Percentiles rank a stretch among this genome's conserved stretches.
Conservation (phyloP, 2,888 invertebrate genomes). For the Anodontia alba region DNA sequence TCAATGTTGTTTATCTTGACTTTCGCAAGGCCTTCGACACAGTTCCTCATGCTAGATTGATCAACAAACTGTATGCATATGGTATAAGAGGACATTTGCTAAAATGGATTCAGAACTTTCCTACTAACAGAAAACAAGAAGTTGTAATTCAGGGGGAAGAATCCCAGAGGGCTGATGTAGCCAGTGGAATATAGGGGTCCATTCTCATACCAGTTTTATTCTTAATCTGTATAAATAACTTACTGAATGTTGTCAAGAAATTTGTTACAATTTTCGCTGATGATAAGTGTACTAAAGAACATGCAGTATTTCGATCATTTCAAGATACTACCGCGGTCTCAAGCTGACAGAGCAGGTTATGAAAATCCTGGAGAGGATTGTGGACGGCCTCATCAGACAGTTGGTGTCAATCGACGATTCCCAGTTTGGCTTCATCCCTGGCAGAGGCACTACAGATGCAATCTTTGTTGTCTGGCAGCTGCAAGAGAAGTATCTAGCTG, state of each 20-base stretch:
- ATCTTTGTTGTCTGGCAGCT: too few relatives aligned
- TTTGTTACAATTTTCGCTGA: slow-evolving; percentile 12
- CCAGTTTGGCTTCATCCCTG: too few relatives aligned
- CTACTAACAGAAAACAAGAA: slow-evolving; percentile 22
- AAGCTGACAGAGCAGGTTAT: too few relatives aligned
- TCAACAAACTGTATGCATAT: slow-evolving; percentile 10
- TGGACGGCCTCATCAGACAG: too few relatives aligned
- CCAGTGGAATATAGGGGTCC: slow-evolving; percentile 30
- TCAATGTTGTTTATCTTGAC: slow-evolving; percentile 22
- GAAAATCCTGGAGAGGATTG: too few relatives aligned
- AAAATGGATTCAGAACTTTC: slow-evolving; percentile 27
- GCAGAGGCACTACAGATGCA: too few relatives aligned
- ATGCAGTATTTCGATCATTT: too few relatives aligned
- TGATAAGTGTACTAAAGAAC: too few relatives aligned
- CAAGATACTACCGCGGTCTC: too few relatives aligned
- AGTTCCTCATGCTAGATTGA: slow-evolving; percentile 16
- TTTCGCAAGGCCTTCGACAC: slow-evolving; percentile 29
- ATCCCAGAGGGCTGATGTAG: slow-evolving; percentile 20
- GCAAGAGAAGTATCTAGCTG: too few relatives aligned
- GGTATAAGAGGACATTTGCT: slow-evolving; percentile 9
- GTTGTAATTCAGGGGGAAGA: slow-evolving; percentile 11
- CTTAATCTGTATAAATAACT: slow-evolving; percentile 26
- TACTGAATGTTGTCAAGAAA: not conserved
- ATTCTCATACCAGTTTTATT: slow-evolving; percentile 23
- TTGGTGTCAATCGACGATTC: too few relatives aligned